Evolutionary conservation across 2,888 invertebrate genomes (phyloP), one percentile per base, ranked within the genome.

Genomic region (Erynnis tages): DNA sequence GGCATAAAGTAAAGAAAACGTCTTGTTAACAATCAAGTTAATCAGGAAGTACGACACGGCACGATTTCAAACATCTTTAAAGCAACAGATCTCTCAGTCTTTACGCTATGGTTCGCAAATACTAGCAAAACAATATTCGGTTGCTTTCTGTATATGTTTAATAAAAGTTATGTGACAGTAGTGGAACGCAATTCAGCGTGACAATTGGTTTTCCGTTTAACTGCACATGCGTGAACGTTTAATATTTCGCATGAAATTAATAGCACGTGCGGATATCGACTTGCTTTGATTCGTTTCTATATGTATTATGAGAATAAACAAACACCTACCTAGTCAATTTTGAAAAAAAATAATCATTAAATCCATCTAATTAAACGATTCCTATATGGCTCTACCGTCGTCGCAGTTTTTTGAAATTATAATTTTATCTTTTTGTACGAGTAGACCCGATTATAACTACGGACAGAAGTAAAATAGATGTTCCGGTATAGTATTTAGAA

Each of bases 191-290:
- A 4, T 10, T 6, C 21, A 45, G 16, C 32, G 45, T 45, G 7
- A 21, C 21, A 23, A 34, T 45, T 29, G 27, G 47, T 38, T 41
- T 41, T 41, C 40, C 41, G 34, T 41, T 25, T 6, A 4, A 13
- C 49, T 23, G 4, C 30, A 34, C 41, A 49, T 27, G 41, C 41
- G 48, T 40, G 40, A 32, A 40, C 40, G 16, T 27, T 49, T 49
- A 49, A 10, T 32, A 48, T 47, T 47, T 48, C n/a, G 41, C 49
- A 49, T 49, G 23, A 23, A 32, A 41, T 49, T 41, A 41, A 11
- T 10, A 34, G 30, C 49, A 49, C 41, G 34, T 34, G 45, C 23
- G 41, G 7, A 16, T 30, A 32, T 10, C 11, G 14, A 16, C 17
- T 32, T 32, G 14, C 8, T 32, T 8, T 30, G 30, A 30, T 30